A percentile compares a stretch with the other conserved stretches of the same genome.
Evolutionary conservation across 2,888 invertebrate species (phyloP).

Genomic region (Eumacrocentrus americanus): DNA sequence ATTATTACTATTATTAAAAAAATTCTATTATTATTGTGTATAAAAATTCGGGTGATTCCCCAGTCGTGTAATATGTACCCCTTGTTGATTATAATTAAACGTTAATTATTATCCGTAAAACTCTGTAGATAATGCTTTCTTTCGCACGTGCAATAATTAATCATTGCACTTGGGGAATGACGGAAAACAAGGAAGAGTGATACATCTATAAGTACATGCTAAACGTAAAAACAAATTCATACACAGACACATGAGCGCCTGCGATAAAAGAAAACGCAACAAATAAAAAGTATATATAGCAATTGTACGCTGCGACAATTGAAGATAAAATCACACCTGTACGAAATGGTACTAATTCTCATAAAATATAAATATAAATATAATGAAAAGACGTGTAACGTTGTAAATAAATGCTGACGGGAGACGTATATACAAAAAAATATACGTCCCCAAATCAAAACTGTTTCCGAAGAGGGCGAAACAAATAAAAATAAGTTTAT

Average conservation of each 20-base stretch:
- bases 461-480: not conserved
- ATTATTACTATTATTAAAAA: constrained; percentile 28
- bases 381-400: constrained; percentile 49
- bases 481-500: constrained; percentile 14
- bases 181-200: constrained; percentile 1
- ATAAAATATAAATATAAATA: constrained; percentile 27
- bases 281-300: constrained; percentile 1
- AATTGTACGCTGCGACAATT: not conserved
- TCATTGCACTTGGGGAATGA: constrained; percentile 25
- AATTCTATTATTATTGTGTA: constrained; percentile 40
- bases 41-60: constrained; percentile 35
- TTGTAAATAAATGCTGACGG: constrained; percentile 51
- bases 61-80: constrained; percentile 53
- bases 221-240: constrained; percentile 27
- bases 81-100: constrained; percentile 29
- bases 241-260: constrained; percentile 24
- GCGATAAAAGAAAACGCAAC: constrained; percentile 6
- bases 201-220: constrained; percentile 27
- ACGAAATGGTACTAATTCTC: constrained; percentile 43
- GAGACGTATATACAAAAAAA: not conserved
- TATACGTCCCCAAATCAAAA: not conserved
- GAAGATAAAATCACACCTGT: constrained; percentile 16
- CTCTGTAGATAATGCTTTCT: constrained; percentile 54
- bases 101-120: constrained; percentile 27
- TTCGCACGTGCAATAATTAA: constrained; percentile 38